Conservation (phyloP, 2,113 vertebrate species). For the Nerophis ophidion region DNA sequence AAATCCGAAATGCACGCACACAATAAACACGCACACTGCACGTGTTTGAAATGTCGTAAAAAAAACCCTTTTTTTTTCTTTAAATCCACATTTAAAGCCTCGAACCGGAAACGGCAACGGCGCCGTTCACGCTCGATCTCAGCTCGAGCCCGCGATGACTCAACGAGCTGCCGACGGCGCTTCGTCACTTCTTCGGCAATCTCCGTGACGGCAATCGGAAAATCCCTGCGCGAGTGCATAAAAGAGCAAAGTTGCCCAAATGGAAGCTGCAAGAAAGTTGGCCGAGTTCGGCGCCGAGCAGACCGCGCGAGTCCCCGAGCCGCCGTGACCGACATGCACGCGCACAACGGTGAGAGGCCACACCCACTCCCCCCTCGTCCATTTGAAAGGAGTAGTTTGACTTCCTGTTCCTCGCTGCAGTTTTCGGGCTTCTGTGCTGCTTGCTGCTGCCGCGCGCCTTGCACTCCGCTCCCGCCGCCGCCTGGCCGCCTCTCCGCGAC, state of each 20-base stretch:
- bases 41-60: not conserved
- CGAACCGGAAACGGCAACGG: not conserved
- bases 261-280: conserved; percentile 22
- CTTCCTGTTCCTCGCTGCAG: conserved; percentile 13
- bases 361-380: not conserved
- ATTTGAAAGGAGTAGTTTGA: not conserved
- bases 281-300: conserved; percentile 3
- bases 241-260: conserved; percentile 27
- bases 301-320: conserved; percentile 5
- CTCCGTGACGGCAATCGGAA: conserved; percentile 13
- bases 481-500: conserved; percentile 37
- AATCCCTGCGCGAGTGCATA: conserved; percentile 29
- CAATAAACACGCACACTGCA: not conserved
- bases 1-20: not conserved
- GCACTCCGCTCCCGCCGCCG: conserved; percentile 22
- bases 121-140: too few species aligned
- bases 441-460: conserved; percentile 28
- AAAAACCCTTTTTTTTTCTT: not conserved
- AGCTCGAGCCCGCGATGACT: not conserved
- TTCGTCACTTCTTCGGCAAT: conserved; percentile 23
- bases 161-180: not conserved
- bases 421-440: conserved; percentile 35
- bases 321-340: conserved; percentile 41
- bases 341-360: conserved; percentile 25
- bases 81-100: not conserved